Evolutionary conservation across 2,888 invertebrate species (phyloP).

Genomic region (Seladonia tumulorum): DNA sequence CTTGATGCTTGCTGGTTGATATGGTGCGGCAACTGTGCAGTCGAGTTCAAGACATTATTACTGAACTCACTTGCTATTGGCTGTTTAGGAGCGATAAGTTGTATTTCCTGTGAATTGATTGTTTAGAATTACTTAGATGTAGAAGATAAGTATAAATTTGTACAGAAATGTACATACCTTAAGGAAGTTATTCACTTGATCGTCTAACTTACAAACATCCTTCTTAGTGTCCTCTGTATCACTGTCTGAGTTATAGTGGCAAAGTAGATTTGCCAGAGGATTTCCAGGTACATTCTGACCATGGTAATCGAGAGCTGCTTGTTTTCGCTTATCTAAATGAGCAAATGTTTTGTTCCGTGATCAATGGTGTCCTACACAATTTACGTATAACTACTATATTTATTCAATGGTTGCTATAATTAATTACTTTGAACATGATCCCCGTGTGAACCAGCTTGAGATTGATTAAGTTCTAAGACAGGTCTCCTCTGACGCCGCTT

Average conservation of each 20-base stretch:
- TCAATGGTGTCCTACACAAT: not conserved
- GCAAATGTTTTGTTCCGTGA: not conserved
- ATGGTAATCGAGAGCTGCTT: slow-evolving; percentile 69
- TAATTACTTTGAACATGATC: slow-evolving; percentile 77
- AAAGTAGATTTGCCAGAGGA: slow-evolving; percentile 78
- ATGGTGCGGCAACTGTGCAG: slow-evolving; percentile 26
- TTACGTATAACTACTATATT: not conserved
- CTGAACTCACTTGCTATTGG: slow-evolving; percentile 43
- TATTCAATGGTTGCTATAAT: not conserved
- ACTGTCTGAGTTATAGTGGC: slow-evolving; percentile 82
- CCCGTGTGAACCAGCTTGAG: slow-evolving; percentile 74
- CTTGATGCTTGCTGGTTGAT: slow-evolving; percentile 52
- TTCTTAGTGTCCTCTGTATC: slow-evolving; percentile 76
- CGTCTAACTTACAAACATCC: slow-evolving; percentile 75
- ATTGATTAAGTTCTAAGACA: slow-evolving; percentile 78
- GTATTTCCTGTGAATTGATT: slow-evolving; percentile 77
- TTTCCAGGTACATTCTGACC: slow-evolving; percentile 78
- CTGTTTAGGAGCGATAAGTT: slow-evolving; percentile 78
- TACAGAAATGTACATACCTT: slow-evolving; percentile 69
- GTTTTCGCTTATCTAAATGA: slow-evolving; percentile 69
- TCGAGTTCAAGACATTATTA: slow-evolving; percentile 43
- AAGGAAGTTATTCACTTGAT: slow-evolving; percentile 82
- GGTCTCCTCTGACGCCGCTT: slow-evolving; percentile 80
- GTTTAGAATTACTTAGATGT: not conserved
- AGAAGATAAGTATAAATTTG: not conserved